phyloP scores from a whole-genome alignment of 2,888 invertebrate genomes.

The Mimas tiliae region DNA sequence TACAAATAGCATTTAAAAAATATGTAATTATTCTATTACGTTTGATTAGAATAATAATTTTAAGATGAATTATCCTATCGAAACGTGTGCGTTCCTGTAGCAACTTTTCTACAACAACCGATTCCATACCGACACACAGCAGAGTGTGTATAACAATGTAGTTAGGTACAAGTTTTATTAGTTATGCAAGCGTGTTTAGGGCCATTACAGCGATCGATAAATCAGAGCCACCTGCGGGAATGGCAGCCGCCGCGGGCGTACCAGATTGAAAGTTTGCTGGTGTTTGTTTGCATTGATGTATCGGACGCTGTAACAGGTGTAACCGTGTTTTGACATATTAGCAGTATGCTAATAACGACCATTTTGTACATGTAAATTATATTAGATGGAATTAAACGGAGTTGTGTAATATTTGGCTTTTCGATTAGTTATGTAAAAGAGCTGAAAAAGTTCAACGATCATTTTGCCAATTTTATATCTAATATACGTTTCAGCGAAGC shows the following conservation, averaged over 20 bases:
- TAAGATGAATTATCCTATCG: background rate
- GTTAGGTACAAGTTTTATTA: background rate
- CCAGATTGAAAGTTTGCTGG: constrained; percentile 11
- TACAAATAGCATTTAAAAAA: too few species aligned
- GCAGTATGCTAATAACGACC: background rate
- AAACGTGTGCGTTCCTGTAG: background rate
- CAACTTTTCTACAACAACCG: too few species aligned
- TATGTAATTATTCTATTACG: too few species aligned
- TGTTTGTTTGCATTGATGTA: background rate
- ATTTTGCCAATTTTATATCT: too few species aligned
- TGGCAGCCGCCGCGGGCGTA: background rate
- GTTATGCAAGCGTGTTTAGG: constrained; percentile 9
- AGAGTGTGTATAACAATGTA: constrained; percentile 1
- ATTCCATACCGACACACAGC: background rate
- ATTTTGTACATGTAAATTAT: too few species aligned
- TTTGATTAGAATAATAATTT: too few species aligned
- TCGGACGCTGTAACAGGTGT: background rate
- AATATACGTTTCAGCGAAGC: background rate
- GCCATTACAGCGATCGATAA: constrained; percentile 6
- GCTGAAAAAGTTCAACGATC: background rate
- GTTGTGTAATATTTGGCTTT: too few species aligned
- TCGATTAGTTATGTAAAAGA: too few species aligned
- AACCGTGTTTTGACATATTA: background rate
- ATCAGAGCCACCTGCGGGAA: constrained; percentile 14
- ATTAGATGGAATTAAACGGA: too few species aligned